Base-by-base conservation (phyloP, 2,113 vertebrate genomes). In the Engraulis encrasicolus region DNA sequence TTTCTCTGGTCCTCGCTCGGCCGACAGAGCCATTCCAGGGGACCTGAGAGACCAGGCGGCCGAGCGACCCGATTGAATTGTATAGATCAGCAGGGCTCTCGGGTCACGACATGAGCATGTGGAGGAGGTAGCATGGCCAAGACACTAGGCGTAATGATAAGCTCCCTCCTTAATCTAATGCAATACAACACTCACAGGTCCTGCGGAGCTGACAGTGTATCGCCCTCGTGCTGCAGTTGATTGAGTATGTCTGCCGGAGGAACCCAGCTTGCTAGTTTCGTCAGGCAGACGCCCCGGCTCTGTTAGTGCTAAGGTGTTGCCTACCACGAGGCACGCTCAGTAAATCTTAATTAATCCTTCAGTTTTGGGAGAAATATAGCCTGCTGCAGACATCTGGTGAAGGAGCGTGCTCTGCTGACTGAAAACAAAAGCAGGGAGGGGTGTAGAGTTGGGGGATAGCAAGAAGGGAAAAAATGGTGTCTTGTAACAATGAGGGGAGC, bases 401-500 rank as follows among this genome's bases (percentile, higher is more conserved):
- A 31, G 27, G 66, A 74, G 27, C 2, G 4, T 31, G 66, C 66
- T 34, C 66, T 34, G 61, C 61, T 71, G 61, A 71, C 61, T 71
- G 31, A 71, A 71, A 34, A 74, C 23, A 74, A 74, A 1, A 18
- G 61, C 7, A 23, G 61, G 54, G 20, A n/a, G 54, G n/a, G 54
- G 50, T 52, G 50, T 14, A 52, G 50, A 74, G 66, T 15, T 23
- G 27, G 66, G 66, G 31, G n/a, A n/a, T n/a, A n/a, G n/a, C n/a
- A n/a, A n/a, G n/a, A n/a, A 27, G 66, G 17, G 27, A 27, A 15
- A 74, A 74, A 74, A 74, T 34, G 66, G 66, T 31, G 14, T 74
- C 66, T 74, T 74, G 66, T 74, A 74, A 74, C 66, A 74, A 74
- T 74, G 31, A 74, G 66, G 66, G 66, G 66, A 74, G 66, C 66